phyloP scores from a whole-genome alignment of 2,797 vertebrate genomes.

The Sebastolobus altivelis region DNA sequence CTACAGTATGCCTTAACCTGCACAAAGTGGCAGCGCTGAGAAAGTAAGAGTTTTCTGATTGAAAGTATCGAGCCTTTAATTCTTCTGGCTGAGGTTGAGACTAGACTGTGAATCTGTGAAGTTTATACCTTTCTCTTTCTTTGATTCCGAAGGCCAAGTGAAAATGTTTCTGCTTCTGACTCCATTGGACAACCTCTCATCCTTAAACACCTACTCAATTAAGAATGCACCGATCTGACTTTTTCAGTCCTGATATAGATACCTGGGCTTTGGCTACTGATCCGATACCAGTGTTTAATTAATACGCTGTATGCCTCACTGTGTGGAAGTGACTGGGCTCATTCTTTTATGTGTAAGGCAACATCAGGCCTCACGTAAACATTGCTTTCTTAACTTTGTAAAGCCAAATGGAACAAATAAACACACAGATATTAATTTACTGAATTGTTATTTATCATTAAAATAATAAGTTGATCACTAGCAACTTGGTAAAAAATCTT shows the following conservation, averaged over 20 bases:
- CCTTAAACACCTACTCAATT: neutral
- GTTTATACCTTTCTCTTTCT: neutral
- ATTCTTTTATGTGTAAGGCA: accelerated
- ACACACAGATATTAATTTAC: too few species aligned
- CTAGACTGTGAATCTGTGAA: neutral
- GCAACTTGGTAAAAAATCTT: too few species aligned
- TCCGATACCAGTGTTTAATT: too few species aligned
- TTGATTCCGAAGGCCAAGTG: neutral
- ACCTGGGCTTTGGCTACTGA: too few species aligned
- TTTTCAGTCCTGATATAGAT: accelerated
- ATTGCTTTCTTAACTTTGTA: too few species aligned
- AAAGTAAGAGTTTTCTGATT: neutral
- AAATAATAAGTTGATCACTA: too few species aligned
- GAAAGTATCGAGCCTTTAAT: neutral
- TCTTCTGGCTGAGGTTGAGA: neutral
- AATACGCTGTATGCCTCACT: too few species aligned
- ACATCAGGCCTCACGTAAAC: accelerated
- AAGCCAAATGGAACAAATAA: too few species aligned
- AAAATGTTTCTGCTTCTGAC: neutral
- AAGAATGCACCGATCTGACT: accelerated
- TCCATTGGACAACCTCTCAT: neutral
- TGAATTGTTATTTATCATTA: too few species aligned
- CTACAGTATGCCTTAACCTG: neutral
- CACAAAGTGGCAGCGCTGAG: neutral
- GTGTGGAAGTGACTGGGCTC: too few species aligned